Evolutionary conservation across 2,888 invertebrate genomes (phyloP), one percentile per base, ranked within the genome.

Genomic region (Heliconius charithonia): DNA sequence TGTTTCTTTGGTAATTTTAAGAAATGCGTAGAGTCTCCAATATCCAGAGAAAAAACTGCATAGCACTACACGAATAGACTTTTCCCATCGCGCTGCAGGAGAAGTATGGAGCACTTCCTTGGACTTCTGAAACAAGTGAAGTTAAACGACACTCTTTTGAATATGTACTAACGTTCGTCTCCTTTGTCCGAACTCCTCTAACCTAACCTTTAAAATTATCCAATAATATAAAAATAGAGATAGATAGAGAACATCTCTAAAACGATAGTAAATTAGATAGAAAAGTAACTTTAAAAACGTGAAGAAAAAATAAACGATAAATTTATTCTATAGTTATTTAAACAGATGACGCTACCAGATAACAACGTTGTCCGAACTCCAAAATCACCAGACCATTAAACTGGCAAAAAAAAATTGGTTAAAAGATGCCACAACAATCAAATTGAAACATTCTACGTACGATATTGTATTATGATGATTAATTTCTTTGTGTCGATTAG

Each of bases 401-500:
- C 29, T 41, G 73, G 66, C 67, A 62, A 78, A 62, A 75, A n/a
- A n/a, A 75, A 75, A 75, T 27, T 59, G 59, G 32, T 37, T 41
- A 65, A 78, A 51, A 70, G 75, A 78, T 75, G 59, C 41, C 69
- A 32, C 56, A 70, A 59, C 56, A 76, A 75, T 67, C 59, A 69
- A 25, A 69, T 37, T 67, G 25, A 76, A 72, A 56, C 37, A 59
- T 72, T 32, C 56, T 32, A 32, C 32, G 59, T 59, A 72, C 72
- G 16, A 72, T 72, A 56, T 75, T 71, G 75, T 70, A 45, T 25
- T 70, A 29, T 25, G 59, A 67, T 72, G 72, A 72, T 72, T 72
- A 72, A 77, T 75, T 63, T 63, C 80, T 77, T 79, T 81, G 80
- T 80, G 74, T 67, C 72, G 77, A 81, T 75, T 77, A 82, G 79